Evolutionary conservation across 2,113 vertebrate genomes (phyloP).

Genomic region (Ochotona princeps): DNA sequence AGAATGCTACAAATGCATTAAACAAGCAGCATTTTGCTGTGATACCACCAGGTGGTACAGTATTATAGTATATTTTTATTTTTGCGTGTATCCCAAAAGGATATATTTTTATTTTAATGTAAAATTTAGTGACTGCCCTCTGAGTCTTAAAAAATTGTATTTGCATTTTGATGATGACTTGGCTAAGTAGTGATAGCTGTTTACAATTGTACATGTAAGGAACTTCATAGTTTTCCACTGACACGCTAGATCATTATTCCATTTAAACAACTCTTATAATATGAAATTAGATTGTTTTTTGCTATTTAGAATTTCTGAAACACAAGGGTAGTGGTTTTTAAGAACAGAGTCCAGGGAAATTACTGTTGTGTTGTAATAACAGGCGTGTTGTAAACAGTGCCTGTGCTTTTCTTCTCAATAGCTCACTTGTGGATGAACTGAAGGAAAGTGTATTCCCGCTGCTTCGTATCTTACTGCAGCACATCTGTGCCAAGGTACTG

Average conservation of each 20-base stretch:
- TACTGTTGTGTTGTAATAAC: not conserved
- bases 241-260: not conserved
- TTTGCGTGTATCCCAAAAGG: not conserved
- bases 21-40: not conserved
- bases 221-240: not conserved
- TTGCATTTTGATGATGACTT: not conserved
- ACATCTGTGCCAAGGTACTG: slow-evolving; percentile 94
- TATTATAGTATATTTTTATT: not conserved
- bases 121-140: not conserved
- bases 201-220: not conserved
- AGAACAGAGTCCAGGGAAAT: not conserved
- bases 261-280: not conserved
- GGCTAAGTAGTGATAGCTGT: not conserved
- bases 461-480: slow-evolving; percentile 92
- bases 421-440: slow-evolving; percentile 90
- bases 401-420: slow-evolving; percentile 74
- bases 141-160: not conserved
- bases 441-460: slow-evolving; percentile 87
- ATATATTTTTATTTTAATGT: not conserved
- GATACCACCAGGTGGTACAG: not conserved
- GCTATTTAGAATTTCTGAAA: not conserved
- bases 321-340: not conserved
- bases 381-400: not conserved
- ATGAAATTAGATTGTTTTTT: not conserved
- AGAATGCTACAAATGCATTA: not conserved